A percentile compares a stretch with the other conserved stretches of the same genome.
Conservation (phyloP, 1,140 invertebrate genomes). For the Cataglyphis hispanica region DNA sequence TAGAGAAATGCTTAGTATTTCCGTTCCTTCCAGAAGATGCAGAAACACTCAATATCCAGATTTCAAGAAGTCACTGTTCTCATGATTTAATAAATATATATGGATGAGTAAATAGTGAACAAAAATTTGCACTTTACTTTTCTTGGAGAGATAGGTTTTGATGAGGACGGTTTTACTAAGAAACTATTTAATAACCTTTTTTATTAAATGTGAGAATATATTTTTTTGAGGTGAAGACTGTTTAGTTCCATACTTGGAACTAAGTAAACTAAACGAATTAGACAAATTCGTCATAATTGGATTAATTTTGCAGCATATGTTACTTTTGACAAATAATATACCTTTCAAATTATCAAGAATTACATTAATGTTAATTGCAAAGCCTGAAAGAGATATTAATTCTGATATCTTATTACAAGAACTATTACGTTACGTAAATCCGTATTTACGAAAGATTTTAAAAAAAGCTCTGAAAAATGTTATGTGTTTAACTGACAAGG, state of each 20-base stretch:
- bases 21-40: neutral
- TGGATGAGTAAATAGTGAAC: neutral
- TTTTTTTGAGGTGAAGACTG: conserved; percentile 23
- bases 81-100: neutral
- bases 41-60: neutral
- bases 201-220: neutral
- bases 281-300: neutral
- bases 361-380: conserved; percentile 16
- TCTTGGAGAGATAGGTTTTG: neutral
- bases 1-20: conserved; percentile 7
- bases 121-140: conserved; percentile 6
- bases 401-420: too few relatives aligned
- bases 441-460: too few relatives aligned
- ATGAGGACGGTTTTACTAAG: neutral
- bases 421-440: too few relatives aligned
- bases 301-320: conserved; percentile 19
- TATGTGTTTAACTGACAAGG: too few relatives aligned
- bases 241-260: conserved; percentile 9
- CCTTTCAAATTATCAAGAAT: conserved; percentile 8
- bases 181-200: conserved; percentile 16
- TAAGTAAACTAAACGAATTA: conserved; percentile 10
- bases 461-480: too few relatives aligned
- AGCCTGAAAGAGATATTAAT: neutral
- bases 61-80: neutral
- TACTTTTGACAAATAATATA: neutral